A percentile compares a stretch with the other conserved stretches of the same genome.
phyloP scores from a whole-genome alignment of 1,140 invertebrate genomes.

The Muscidifurax raptorellus region DNA sequence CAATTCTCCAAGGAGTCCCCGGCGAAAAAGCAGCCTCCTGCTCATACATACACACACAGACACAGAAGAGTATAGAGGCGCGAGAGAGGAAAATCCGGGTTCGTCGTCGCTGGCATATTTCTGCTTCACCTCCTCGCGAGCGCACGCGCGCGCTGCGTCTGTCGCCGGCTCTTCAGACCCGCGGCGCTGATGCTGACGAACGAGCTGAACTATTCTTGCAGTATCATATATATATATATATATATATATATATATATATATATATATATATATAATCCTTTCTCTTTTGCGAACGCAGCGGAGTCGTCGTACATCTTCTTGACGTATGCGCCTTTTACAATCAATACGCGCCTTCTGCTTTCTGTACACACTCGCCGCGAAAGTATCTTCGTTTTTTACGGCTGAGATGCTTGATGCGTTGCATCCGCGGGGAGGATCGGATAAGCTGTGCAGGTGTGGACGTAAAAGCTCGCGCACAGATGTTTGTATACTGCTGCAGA shows the following conservation, averaged over 20 bases:
- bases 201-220: neutral
- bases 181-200: neutral
- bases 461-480: neutral
- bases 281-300: neutral
- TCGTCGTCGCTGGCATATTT: slow-evolving; percentile 32
- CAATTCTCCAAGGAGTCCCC: slow-evolving; percentile 1
- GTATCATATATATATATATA: too few relatives aligned
- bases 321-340: slow-evolving; percentile 18
- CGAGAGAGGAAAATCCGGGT: neutral
- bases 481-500: neutral
- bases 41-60: neutral
- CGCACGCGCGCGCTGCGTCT: neutral
- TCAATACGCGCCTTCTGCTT: slow-evolving; percentile 16
- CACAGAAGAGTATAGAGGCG: neutral
- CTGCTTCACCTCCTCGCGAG: neutral
- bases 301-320: neutral
- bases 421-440: neutral
- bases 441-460: slow-evolving; percentile 10
- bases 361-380: neutral
- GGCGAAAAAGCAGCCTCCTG: neutral
- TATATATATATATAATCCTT: neutral
- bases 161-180: neutral
- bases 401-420: neutral
- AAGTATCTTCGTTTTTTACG: slow-evolving; percentile 14
- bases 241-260: too few relatives aligned